These are phyloP conservation scores for Platyscapa corneri DNA, from an alignment of 1,140 invertebrate genomes.

Conservation along the genomic window DNA sequence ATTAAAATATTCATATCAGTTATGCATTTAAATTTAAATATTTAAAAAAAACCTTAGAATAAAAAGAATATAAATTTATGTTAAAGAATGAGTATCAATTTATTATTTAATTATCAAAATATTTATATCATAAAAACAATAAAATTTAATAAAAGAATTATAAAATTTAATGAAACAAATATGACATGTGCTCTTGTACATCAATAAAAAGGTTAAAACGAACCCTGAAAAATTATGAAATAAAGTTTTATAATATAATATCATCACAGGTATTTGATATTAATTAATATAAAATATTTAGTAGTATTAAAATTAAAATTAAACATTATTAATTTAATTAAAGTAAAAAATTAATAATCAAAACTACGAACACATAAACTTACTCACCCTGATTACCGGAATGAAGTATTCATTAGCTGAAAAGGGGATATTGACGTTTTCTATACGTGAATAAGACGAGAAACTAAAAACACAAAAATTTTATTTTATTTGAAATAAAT, in stretches of 20 bases:
- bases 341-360: slow-evolving; percentile 1
- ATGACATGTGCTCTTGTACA: background rate
- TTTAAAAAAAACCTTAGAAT: background rate
- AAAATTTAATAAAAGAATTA: background rate
- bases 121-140: too few relatives aligned
- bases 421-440: background rate
- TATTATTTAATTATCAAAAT: background rate
- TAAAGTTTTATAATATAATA: background rate
- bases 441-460: background rate
- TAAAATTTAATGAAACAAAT: background rate
- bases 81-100: background rate
- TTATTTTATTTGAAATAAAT: background rate
- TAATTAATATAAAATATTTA: background rate
- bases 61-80: background rate
- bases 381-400: slow-evolving; percentile 65
- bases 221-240: background rate
- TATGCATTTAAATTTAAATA: background rate
- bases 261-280: background rate
- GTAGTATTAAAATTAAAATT: too few relatives aligned
- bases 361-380: slow-evolving; percentile 9
- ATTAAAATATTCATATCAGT: slow-evolving; percentile 5
- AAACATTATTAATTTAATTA: background rate
- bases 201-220: background rate
- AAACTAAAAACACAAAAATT: background rate
- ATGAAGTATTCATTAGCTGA: slow-evolving; percentile 54